phyloP scores from a whole-genome alignment of 2,797 vertebrate species.

The Schizothorax lantsangensis region DNA sequence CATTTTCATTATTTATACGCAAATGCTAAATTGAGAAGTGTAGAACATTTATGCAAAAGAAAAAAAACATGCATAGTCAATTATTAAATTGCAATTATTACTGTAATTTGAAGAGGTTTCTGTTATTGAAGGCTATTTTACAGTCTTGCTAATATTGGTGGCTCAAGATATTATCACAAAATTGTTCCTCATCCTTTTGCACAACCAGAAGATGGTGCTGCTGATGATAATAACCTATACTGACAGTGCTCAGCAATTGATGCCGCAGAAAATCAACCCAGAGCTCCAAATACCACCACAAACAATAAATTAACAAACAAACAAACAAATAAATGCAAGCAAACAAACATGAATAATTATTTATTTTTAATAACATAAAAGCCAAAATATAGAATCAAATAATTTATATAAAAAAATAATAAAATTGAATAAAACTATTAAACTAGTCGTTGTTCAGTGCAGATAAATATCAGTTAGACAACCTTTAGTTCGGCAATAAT shows the following conservation, averaged over 20 bases:
- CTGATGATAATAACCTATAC: neutral
- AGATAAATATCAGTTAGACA: neutral
- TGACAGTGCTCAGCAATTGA: neutral
- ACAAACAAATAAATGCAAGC: neutral
- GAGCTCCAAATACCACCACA: neutral
- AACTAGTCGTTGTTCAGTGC: too few relatives aligned
- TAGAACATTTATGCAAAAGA: neutral
- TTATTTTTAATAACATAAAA: neutral
- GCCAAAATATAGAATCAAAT: neutral
- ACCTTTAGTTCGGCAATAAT: neutral
- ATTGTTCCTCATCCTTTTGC: neutral
- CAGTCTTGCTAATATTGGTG: neutral
- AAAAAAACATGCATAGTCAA: neutral
- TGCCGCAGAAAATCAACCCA: neutral
- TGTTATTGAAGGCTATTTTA: neutral
- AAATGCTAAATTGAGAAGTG: neutral
- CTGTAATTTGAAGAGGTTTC: neutral
- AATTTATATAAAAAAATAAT: neutral
- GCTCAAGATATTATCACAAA: neutral
- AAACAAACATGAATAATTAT: neutral
- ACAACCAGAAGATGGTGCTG: slow-evolving; percentile 41
- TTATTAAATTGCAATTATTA: neutral
- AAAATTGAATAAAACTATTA: neutral
- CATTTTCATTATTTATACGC: neutral
- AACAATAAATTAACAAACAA: neutral